Percentiles rank a stretch among this genome's conserved stretches.
These are phyloP conservation scores for Triplophysa siluroides DNA, from an alignment of 2,113 vertebrate genomes.

Conservation along the genomic window DNA sequence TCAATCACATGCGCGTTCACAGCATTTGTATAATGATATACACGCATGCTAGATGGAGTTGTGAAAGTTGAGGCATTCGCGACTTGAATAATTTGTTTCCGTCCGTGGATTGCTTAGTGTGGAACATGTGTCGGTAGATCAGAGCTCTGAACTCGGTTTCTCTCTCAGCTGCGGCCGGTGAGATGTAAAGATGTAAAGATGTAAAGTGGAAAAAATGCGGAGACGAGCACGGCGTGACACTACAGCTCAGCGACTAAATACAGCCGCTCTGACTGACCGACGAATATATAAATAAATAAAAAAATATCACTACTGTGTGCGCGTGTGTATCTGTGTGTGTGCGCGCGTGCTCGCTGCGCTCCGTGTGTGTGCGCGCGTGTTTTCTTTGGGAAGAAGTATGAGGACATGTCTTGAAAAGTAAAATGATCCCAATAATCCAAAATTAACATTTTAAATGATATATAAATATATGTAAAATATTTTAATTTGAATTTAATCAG, in stretches of 20 bases:
- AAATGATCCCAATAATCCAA: too few species aligned
- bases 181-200: too few species aligned
- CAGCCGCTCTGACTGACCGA: not conserved
- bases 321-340: not conserved
- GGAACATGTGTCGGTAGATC: not conserved
- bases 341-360: too few species aligned
- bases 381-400: too few species aligned
- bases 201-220: slow-evolving; percentile 37
- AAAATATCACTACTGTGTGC: not conserved
- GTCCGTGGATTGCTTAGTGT: not conserved
- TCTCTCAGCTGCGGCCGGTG: not conserved
- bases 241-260: slow-evolving; percentile 43
- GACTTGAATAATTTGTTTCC: slow-evolving; percentile 39
- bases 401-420: too few species aligned
- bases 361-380: too few species aligned
- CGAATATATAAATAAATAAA: not conserved
- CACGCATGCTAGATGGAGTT: not conserved
- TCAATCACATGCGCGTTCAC: not conserved
- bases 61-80: slow-evolving; percentile 6
- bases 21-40: not conserved
- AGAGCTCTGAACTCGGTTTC: not conserved
- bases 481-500: too few species aligned
- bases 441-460: too few species aligned
- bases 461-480: too few species aligned
- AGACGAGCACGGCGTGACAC: slow-evolving; percentile 38